phyloP scores from a whole-genome alignment of 2,888 invertebrate genomes.

The Odontocolon sp. region DNA sequence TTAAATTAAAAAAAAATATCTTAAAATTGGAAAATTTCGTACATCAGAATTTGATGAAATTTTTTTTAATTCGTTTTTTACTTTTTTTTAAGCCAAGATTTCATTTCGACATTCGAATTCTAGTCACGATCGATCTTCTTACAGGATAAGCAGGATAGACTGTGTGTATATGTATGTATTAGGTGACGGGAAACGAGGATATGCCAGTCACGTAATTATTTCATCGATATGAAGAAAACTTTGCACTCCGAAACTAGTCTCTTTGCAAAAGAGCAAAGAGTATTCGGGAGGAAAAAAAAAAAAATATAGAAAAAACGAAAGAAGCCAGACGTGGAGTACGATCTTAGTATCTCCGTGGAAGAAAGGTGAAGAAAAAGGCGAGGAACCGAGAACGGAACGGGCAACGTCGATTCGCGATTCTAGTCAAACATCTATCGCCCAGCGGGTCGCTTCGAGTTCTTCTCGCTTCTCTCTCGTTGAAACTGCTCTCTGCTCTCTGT shows the following conservation, averaged over 20 bases:
- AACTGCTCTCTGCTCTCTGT: conserved; percentile 8
- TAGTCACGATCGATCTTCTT: no score
- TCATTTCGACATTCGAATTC: no score
- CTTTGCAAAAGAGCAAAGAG: conserved; percentile 23
- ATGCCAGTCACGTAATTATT: no score
- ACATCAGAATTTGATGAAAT: no score
- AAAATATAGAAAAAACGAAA: not conserved
- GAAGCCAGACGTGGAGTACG: conserved; percentile 19
- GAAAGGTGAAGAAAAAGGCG: conserved; percentile 44
- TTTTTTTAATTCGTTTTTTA: no score
- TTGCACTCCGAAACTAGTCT: conserved; percentile 26
- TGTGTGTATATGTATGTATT: no score
- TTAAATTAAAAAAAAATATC: not conserved
- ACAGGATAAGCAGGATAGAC: no score
- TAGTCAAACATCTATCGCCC: conserved; percentile 45
- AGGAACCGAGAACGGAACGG: conserved; percentile 34
- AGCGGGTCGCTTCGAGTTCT: not conserved
- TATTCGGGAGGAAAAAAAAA: conserved; percentile 1
- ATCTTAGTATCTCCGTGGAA: not conserved
- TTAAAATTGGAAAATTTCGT: not conserved
- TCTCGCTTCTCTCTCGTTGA: not conserved
- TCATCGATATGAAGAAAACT: conserved; percentile 51
- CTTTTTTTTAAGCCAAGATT: no score
- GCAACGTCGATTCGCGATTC: conserved; percentile 51
- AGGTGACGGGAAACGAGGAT: no score